Evolutionary conservation across 2,113 vertebrate genomes (phyloP).

Genomic region (Lophius piscatorius): DNA sequence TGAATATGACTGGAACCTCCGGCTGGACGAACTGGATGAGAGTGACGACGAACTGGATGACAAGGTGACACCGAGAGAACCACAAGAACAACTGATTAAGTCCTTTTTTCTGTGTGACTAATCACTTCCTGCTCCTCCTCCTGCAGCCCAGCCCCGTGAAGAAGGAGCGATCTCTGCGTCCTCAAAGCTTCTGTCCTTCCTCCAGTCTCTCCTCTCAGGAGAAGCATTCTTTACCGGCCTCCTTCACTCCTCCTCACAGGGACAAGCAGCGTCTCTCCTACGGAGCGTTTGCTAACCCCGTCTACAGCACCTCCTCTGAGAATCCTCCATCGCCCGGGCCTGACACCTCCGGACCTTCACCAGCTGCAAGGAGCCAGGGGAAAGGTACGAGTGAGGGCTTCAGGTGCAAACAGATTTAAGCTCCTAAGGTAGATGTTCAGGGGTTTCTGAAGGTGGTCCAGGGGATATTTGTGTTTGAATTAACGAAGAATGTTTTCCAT

Average conservation of each 20-base stretch:
- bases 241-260: conserved; percentile 3
- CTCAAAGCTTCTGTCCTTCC: conserved; percentile 92
- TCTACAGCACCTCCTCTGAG: conserved; percentile 14
- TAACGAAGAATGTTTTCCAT: too few relatives aligned
- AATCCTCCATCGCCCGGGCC: conserved; percentile 13
- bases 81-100: neutral
- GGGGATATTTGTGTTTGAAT: too few relatives aligned
- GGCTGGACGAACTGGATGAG: conserved; percentile 90
- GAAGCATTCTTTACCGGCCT: conserved; percentile 77
- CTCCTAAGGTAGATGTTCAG: too few relatives aligned
- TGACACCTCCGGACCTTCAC: neutral
- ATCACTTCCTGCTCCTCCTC: neutral
- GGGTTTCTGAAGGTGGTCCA: neutral
- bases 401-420: too few relatives aligned
- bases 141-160: conserved; percentile 89
- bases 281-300: neutral
- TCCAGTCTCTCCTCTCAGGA: conserved; percentile 89
- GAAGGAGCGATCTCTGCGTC: conserved; percentile 89
- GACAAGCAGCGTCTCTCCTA: conserved; percentile 22
- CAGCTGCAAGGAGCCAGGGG: neutral
- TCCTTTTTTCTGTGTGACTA: neutral
- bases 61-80: conserved; percentile 73
- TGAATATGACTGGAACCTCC: conserved; percentile 91
- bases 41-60: conserved; percentile 92
- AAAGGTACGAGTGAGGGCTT: conserved; percentile 5